Base-by-base conservation (phyloP, 2,113 vertebrate species). In the Sinocyclocheilus grahami region DNA sequence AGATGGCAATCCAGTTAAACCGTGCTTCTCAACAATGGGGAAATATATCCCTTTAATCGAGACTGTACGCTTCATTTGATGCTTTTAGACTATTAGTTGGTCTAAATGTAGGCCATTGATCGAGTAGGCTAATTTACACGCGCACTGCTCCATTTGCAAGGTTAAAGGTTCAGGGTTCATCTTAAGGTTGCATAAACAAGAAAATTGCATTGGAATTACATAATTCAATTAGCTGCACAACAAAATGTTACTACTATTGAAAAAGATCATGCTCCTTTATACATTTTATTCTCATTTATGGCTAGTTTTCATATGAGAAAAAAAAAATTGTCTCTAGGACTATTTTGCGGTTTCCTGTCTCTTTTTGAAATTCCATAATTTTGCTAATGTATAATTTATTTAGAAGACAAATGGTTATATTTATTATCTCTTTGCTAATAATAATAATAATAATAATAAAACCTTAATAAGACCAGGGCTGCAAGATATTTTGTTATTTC, bases 1-100 rank as follows among this genome's bases (percentile, higher is more conserved):
- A 86, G 88, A 85, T 85, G 88, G 86, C 84, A 46, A 74, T 24
- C 77, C 53, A 60, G 77, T 30, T 51, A 76, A 51, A 48, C 63
- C 16, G 14, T 78, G 48, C 30, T 60, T 13, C 10, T 60, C 30
- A 20, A 33, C 53, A 58, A 60, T 18, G 5, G 27, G 18, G 5
- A 37, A 30, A 58, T 37, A 33, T 6, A 37, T 37, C 18, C 51
- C 30, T 79, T 62, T 79, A 60, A 60, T 58, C 20, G 39, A 77
- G 42, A 77, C 53, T 62, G 5, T 22, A 12, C n/a, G 30, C 53
- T 39, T 39, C 78, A 37, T 79, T 60, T 18, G 18, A 79, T 79
- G 62, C 22, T 51, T 33, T 69, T 51, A 51, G n/a, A 51, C n/a
- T 6, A 51, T 76, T 51, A 27, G 42, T 5, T 51, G 5, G n/a